Evolutionary conservation across 2,113 vertebrate species (phyloP), one percentile per base, ranked within the genome.

Genomic region (Malurus cyaneus): DNA sequence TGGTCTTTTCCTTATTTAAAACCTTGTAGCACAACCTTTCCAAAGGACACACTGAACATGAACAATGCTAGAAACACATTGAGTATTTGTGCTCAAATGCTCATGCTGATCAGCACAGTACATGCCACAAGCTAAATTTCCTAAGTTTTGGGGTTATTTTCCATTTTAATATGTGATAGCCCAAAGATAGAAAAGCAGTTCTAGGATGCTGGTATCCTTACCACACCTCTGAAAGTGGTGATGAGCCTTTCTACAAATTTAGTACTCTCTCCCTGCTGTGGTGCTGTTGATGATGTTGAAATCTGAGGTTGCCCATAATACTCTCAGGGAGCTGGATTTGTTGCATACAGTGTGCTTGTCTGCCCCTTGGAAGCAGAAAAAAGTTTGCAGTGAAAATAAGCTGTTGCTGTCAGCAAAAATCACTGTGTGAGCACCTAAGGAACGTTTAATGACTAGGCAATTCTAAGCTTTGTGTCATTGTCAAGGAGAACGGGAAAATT

Each of bases 401-500:
- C 49, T 65, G 49, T 64, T 79, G 8, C 14, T 16, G 8, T 89
- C 78, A 64, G 89, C 56, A 87, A 59, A 94, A 67, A 12, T 50
- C n/a, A 24, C 32, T 18, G 3, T 12, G 24, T 79, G 62, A 71
- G 24, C 73, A 64, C 34, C 52, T 81, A 64, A 74, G 24, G 61
- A 84, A 46, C 2, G 0, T 47, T 78, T 70, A 77, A 71, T 78
- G 73, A 44, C 47, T 65, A 69, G 32, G 42, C 52, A 91, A 6
- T 79, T 85, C 34, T 50, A 64, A 74, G 36, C 56, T 92, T 80
- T 88, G 61, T 64, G 29, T 92, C 76, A 62, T 19, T 88, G 74
- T 88, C 76, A 77, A 59, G 54, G 52, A 90, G 52, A 44, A 66
- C 39, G 34, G 59, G 67, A 76, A 92, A 92, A 96, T 90, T 86